Conservation (phyloP, 2,888 invertebrate genomes). For the Ditula angustiorana region DNA sequence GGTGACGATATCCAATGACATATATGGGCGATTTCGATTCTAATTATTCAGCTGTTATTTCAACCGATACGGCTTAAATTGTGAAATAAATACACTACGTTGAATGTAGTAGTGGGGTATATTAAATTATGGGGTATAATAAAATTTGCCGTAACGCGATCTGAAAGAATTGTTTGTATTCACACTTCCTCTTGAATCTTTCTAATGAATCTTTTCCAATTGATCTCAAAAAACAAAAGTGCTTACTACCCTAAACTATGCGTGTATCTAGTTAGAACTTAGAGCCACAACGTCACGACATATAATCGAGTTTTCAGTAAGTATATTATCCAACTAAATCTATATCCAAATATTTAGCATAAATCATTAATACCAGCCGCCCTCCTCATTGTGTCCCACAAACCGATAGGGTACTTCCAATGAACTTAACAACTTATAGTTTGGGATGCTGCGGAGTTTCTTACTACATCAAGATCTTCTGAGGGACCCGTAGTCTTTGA, state of each 20-base stretch:
- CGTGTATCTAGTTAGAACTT: neutral
- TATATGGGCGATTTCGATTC: slow-evolving; percentile 2
- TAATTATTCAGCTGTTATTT: neutral
- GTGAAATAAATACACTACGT: neutral
- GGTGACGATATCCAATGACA: neutral
- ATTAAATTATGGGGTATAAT: neutral
- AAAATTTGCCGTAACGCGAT: neutral
- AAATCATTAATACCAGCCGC: slow-evolving; percentile 7
- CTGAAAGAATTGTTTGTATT: too few species aligned
- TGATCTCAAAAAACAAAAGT: too few species aligned
- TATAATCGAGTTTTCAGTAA: neutral
- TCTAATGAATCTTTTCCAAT: too few species aligned
- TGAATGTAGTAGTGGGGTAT: too few species aligned
- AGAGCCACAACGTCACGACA: neutral
- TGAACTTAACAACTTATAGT: slow-evolving; percentile 26
- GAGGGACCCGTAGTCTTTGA: neutral
- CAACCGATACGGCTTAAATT: neutral
- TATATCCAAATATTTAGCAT: neutral
- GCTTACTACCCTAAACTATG: too few species aligned
- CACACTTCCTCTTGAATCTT: too few species aligned
- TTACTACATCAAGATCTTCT: slow-evolving; percentile 12
- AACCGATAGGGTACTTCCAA: slow-evolving; percentile 15
- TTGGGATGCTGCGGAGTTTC: slow-evolving; percentile 4
- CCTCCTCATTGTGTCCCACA: neutral
- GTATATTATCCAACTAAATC: neutral